Conservation (phyloP, 1,140 invertebrate species). For the Bathynomus jamesi region DNA sequence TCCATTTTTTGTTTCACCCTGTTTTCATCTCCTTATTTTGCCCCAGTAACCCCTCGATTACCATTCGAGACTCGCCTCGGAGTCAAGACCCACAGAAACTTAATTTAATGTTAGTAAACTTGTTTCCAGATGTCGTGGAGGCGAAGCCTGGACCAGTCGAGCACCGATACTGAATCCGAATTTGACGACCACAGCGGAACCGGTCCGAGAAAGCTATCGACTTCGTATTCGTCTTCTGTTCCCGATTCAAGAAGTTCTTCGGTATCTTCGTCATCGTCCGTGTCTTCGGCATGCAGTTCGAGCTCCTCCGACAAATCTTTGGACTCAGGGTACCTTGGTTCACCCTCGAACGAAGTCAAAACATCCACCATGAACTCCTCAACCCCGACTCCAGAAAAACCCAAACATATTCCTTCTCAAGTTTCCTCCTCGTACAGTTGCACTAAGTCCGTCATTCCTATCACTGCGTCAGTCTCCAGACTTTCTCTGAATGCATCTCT, state of each 20-base stretch:
- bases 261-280: neutral
- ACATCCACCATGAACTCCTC: neutral
- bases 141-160: too few species aligned
- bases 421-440: neutral
- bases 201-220: too few species aligned
- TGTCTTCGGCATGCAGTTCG: neutral
- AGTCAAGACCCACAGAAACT: too few species aligned
- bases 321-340: neutral
- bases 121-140: too few species aligned
- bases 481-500: neutral
- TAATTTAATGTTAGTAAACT: too few species aligned
- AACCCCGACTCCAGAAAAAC: neutral
- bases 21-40: too few species aligned
- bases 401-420: neutral
- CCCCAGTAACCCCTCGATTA: too few species aligned
- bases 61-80: too few species aligned
- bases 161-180: too few species aligned
- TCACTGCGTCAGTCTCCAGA: neutral
- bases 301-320: neutral
- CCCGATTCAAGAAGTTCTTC: neutral
- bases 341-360: neutral
- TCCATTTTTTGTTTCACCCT: too few species aligned
- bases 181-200: too few species aligned
- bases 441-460: neutral
- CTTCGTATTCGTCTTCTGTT: neutral